These are phyloP conservation scores for Cettia cetti DNA, from an alignment of 2,113 vertebrate genomes.

Conservation along the genomic window DNA sequence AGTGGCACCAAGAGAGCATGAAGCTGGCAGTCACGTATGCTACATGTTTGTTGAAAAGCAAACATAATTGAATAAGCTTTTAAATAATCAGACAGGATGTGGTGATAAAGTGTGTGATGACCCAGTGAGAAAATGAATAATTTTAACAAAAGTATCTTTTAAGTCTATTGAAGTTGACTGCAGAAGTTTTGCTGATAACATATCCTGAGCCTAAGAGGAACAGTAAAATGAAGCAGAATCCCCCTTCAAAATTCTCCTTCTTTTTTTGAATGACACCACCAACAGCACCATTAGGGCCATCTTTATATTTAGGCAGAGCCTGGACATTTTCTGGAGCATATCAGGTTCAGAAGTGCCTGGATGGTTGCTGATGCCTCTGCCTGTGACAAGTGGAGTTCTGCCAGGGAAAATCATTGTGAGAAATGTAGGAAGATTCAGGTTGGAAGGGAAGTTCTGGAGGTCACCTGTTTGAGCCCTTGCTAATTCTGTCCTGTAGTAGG, in stretches of 20 bases:
- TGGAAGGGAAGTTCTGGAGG: background rate
- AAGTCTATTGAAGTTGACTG: background rate
- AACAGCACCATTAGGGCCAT: background rate
- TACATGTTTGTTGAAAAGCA: background rate
- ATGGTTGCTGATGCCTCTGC: background rate
- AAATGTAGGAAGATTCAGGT: background rate
- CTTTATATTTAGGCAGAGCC: background rate
- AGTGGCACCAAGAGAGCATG: background rate
- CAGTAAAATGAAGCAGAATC: background rate
- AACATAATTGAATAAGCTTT: background rate
- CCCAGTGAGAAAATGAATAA: background rate
- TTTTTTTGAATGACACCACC: background rate
- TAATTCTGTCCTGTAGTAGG: background rate
- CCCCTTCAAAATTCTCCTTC: background rate
- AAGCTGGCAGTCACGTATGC: background rate
- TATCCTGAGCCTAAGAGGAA: background rate
- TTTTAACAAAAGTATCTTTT: background rate
- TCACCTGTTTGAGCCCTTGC: rapidly evolving
- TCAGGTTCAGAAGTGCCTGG: background rate
- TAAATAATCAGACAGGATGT: background rate
- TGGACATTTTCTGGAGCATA: background rate
- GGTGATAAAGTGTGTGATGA: background rate
- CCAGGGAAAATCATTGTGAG: background rate
- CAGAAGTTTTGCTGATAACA: background rate
- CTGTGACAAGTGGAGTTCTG: background rate